phyloP scores from a whole-genome alignment of 2,797 vertebrate species.

The Sebastes nivosus region DNA sequence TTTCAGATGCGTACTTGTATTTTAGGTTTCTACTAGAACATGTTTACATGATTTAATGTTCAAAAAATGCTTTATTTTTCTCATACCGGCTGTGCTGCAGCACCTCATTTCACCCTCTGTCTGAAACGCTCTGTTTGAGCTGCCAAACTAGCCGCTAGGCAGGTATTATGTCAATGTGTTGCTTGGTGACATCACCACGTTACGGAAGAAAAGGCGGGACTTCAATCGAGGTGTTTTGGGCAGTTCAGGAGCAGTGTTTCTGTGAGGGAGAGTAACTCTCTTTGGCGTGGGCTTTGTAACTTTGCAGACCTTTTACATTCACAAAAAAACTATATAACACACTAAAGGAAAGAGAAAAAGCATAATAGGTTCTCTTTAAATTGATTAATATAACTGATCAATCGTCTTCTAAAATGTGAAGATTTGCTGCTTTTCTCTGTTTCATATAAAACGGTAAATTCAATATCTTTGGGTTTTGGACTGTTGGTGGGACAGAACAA shows the following conservation, averaged over 20 bases:
- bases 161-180: background rate
- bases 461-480: background rate
- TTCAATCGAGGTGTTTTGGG: background rate
- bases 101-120: background rate
- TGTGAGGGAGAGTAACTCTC: background rate
- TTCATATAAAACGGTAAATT: background rate
- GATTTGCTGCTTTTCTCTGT: background rate
- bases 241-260: background rate
- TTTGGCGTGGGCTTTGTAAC: background rate
- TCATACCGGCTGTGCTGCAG: background rate
- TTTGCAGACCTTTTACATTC: background rate
- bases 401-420: slow-evolving; percentile 2
- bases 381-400: background rate
- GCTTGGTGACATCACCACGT: background rate
- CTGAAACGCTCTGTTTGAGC: background rate
- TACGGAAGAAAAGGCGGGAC: background rate
- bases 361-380: background rate
- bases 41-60: background rate
- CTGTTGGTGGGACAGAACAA: slow-evolving; percentile 10
- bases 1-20: background rate
- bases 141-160: background rate
- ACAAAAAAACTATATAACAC: background rate
- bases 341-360: background rate
- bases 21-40: background rate
- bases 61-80: background rate